Percentiles rank a stretch among this genome's conserved stretches.
Evolutionary conservation across 2,888 invertebrate genomes (phyloP).

Genomic region (Agriopis leucophaearia): DNA sequence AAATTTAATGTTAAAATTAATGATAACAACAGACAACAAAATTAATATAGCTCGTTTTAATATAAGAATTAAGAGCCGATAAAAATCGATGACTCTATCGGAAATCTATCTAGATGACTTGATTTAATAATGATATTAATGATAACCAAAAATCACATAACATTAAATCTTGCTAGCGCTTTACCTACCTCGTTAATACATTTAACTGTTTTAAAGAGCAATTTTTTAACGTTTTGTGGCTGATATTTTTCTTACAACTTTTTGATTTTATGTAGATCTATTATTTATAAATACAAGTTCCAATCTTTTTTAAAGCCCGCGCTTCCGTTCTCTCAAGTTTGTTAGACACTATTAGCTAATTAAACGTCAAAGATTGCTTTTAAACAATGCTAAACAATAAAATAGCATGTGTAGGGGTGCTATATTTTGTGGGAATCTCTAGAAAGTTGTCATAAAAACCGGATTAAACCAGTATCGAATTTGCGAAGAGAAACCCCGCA

Average conservation of each 20-base stretch:
- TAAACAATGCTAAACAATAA: slow-evolving; percentile 35
- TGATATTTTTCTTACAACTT: neutral
- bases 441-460: slow-evolving; percentile 79
- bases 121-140: slow-evolving; percentile 32
- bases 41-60: slow-evolving; percentile 32
- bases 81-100: slow-evolving; percentile 39
- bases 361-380: neutral
- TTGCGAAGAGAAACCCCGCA: slow-evolving; percentile 66
- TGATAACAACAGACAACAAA: slow-evolving; percentile 27
- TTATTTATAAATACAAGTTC: too few species aligned
- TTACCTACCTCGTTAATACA: slow-evolving; percentile 10
- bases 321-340: neutral
- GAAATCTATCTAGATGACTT: slow-evolving; percentile 32
- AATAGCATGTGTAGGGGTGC: slow-evolving; percentile 79
- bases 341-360: neutral
- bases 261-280: neutral
- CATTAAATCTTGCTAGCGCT: slow-evolving; percentile 23
- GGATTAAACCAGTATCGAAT: slow-evolving; percentile 70
- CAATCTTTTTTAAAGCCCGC: too few species aligned
- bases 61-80: slow-evolving; percentile 25
- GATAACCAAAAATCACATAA: slow-evolving; percentile 20
- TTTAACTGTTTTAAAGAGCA: slow-evolving; percentile 21
- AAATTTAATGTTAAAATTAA: slow-evolving; percentile 34
- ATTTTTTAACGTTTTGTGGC: neutral
- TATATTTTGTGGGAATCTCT: slow-evolving; percentile 72